Percentiles rank a stretch among this genome's conserved stretches.
Evolutionary conservation across 2,797 vertebrate genomes (phyloP).

Genomic region (Balearica regulorum): DNA sequence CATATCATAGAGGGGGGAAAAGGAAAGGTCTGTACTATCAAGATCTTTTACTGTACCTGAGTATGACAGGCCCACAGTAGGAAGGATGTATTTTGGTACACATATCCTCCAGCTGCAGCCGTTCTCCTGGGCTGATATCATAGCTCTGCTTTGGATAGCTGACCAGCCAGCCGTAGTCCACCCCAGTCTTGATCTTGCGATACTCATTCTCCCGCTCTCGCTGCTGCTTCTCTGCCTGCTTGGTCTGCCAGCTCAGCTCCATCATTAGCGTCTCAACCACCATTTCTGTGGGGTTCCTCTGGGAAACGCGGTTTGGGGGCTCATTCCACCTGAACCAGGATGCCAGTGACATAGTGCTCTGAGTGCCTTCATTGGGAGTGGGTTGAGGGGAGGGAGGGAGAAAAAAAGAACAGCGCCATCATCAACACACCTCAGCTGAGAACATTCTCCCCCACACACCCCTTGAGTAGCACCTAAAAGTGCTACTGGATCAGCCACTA

Average conservation of each 20-base stretch:
- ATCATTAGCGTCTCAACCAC: constrained; percentile 94
- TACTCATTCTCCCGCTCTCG: constrained; percentile 82
- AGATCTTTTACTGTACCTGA: constrained; percentile 78
- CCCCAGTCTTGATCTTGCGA: constrained; percentile 84
- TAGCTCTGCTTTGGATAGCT: constrained; percentile 80
- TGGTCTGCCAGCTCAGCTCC: constrained; percentile 92
- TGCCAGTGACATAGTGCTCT: constrained; percentile 75
- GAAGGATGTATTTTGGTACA: constrained; percentile 89
- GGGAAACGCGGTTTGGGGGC: constrained; percentile 73
- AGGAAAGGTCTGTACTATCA: background rate
- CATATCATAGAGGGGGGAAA: background rate
- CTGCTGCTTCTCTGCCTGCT: constrained; percentile 87
- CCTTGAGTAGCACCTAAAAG: background rate
- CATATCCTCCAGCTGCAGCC: constrained; percentile 88
- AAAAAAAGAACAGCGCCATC: background rate
- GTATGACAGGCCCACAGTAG: constrained; percentile 89
- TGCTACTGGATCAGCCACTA: background rate
- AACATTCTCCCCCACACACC: background rate
- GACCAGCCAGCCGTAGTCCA: constrained; percentile 96
- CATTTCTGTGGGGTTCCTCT: constrained; percentile 83
- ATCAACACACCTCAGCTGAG: background rate
- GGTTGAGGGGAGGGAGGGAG: background rate
- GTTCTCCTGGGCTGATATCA: constrained; percentile 85
- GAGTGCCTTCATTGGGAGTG: background rate
- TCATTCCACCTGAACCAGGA: constrained; percentile 92